Evolutionary conservation across 2,113 vertebrate species (phyloP).

Genomic region (Trematocara macrostoma): DNA sequence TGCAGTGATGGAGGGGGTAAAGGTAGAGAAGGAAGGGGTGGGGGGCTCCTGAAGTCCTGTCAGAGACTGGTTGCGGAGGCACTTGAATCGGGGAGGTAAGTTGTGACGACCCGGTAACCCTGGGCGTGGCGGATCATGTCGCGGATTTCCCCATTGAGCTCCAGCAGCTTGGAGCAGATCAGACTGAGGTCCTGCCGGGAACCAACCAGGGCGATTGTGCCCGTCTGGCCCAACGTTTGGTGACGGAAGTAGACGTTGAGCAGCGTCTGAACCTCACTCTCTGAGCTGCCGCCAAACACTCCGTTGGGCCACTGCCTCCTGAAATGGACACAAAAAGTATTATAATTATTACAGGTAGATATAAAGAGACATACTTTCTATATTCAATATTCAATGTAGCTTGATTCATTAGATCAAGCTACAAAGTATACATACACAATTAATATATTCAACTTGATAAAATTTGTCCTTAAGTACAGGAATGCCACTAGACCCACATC

Average conservation of each 20-base stretch:
- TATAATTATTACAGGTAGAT: not conserved
- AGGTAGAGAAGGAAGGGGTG: slow-evolving; percentile 48
- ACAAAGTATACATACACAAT: not conserved
- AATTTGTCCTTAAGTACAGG: not conserved
- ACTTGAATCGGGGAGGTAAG: slow-evolving; percentile 93
- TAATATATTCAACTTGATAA: not conserved
- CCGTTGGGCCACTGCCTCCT: slow-evolving; percentile 93
- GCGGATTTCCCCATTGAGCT: slow-evolving; percentile 93
- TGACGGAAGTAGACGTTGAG: slow-evolving; percentile 98
- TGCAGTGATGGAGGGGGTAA: slow-evolving; percentile 16
- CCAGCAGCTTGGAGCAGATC: slow-evolving; percentile 94
- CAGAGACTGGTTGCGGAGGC: slow-evolving; percentile 94
- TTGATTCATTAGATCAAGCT: not conserved
- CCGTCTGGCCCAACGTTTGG: slow-evolving; percentile 95
- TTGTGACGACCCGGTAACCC: slow-evolving; percentile 88
- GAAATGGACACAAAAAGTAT: not conserved
- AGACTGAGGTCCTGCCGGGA: slow-evolving; percentile 92
- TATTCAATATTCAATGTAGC: not conserved
- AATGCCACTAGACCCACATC: not conserved
- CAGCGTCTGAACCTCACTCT: slow-evolving; percentile 95
- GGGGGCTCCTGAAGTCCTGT: slow-evolving; percentile 79
- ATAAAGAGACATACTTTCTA: not conserved
- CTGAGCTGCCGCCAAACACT: slow-evolving; percentile 90
- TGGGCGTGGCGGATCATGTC: slow-evolving; percentile 96
- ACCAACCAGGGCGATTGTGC: slow-evolving; percentile 94